A percentile compares a stretch with the other conserved stretches of the same genome.
Conservation (phyloP, 2,888 invertebrate genomes). For the Xestia rhomboidea region DNA sequence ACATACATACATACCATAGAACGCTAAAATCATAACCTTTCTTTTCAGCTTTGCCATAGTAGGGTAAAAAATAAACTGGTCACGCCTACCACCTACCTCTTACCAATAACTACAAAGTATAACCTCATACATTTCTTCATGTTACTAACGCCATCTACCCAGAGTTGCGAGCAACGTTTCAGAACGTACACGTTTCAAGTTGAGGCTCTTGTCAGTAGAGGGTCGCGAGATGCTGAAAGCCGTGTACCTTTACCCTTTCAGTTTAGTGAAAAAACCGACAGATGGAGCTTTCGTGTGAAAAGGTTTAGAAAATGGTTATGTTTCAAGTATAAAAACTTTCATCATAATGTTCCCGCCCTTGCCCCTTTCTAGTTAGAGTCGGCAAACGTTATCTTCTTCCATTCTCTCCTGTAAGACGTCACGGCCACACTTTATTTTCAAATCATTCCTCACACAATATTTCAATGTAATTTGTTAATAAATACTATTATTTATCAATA, state of each 20-base stretch:
- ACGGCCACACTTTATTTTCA: neutral
- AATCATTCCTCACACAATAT: neutral
- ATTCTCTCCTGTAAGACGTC: neutral
- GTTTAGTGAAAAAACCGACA: conserved; percentile 18
- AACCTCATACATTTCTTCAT: neutral
- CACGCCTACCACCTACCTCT: neutral
- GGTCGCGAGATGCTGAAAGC: conserved; percentile 12
- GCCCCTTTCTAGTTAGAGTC: neutral
- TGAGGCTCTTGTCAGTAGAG: conserved; percentile 6
- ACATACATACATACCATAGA: no score
- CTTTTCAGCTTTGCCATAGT: no score
- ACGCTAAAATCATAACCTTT: no score
- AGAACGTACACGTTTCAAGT: conserved; percentile 12
- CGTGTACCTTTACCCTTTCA: neutral
- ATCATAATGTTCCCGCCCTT: neutral
- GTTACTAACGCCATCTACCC: conserved; percentile 52
- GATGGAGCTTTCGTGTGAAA: conserved; percentile 38
- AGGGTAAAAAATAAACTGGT: neutral
- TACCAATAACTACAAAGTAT: neutral
- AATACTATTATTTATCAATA: neutral
- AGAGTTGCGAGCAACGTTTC: conserved; percentile 10
- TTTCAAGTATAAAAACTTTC: neutral
- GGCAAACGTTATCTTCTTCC: neutral
- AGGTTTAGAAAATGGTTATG: neutral
- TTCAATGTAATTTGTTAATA: neutral